A percentile compares a stretch with the other conserved stretches of the same genome.
Evolutionary conservation across 2,888 invertebrate genomes (phyloP).

Genomic region (Parthenolecanium corni): DNA sequence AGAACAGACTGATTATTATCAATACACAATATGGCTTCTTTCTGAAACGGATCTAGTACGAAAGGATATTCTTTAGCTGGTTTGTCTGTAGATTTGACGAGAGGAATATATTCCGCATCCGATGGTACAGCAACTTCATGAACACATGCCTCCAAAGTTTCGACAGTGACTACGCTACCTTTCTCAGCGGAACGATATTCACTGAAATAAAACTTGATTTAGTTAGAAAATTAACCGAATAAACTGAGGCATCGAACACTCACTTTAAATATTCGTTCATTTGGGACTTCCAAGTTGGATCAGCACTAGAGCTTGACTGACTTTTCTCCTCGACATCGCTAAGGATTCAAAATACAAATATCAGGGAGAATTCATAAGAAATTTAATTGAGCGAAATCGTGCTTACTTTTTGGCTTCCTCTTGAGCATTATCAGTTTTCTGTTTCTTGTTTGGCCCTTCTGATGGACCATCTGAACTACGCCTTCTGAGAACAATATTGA

Average conservation of each 20-base stretch:
- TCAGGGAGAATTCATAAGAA: too few species aligned
- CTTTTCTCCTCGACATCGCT: background rate
- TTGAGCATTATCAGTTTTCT: too few species aligned
- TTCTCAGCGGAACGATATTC: conserved; percentile 7
- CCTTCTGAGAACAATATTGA: background rate
- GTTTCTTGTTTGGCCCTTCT: background rate
- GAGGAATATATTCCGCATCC: conserved; percentile 61
- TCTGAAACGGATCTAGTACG: conserved; percentile 93
- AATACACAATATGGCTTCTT: conserved; percentile 89
- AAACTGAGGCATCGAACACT: background rate
- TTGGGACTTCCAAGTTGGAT: conserved; percentile 12
- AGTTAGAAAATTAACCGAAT: background rate
- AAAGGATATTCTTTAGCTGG: conserved; percentile 91
- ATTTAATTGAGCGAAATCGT: too few species aligned
- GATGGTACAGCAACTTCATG: conserved; percentile 95
- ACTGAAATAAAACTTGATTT: background rate
- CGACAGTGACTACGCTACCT: conserved; percentile 42
- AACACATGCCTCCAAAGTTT: conserved; percentile 82
- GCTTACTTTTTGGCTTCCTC: too few species aligned
- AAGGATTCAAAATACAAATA: too few species aligned
- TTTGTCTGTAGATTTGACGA: conserved; percentile 47
- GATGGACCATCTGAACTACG: too few species aligned
- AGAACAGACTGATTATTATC: conserved; percentile 97
- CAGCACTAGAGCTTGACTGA: background rate
- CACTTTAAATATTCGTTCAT: conserved; percentile 14